phyloP scores from a whole-genome alignment of 1,140 invertebrate species.

The Drosophila ficusphila region DNA sequence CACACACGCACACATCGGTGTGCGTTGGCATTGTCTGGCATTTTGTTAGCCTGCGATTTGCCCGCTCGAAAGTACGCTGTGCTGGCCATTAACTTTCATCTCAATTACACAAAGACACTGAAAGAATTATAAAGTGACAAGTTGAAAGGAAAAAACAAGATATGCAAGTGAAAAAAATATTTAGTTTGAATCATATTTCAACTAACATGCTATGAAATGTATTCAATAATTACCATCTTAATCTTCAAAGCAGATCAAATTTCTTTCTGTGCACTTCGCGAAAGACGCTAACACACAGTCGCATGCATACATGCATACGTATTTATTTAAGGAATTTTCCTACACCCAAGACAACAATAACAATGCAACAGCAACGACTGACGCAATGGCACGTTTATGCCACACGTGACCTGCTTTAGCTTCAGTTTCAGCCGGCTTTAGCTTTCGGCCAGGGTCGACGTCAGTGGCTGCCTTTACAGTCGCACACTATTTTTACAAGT shows the following conservation, averaged over 20 bases:
- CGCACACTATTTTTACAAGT: conserved; percentile 79
- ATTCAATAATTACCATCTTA: not conserved
- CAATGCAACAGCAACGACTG: conserved; percentile 54
- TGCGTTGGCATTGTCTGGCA: conserved; percentile 66
- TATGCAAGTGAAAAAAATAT: too few relatives aligned
- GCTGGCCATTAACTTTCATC: conserved; percentile 79
- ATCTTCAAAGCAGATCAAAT: not conserved
- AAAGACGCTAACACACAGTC: conserved; percentile 17
- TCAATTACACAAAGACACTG: conserved; percentile 67
- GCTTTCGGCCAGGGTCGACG: conserved; percentile 73
- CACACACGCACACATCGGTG: conserved; percentile 9
- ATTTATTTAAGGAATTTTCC: conserved; percentile 77
- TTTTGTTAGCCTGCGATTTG: conserved; percentile 75
- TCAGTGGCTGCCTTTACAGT: conserved; percentile 75
- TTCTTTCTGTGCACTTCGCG: conserved; percentile 1
- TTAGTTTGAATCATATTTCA: too few relatives aligned
- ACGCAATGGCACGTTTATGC: conserved; percentile 78
- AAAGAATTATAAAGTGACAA: too few relatives aligned
- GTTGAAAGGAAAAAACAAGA: too few relatives aligned
- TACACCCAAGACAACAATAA: conserved; percentile 67
- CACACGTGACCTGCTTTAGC: conserved; percentile 78
- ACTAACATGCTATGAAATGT: too few relatives aligned
- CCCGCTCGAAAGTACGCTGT: conserved; percentile 73
- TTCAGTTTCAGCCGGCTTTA: conserved; percentile 20
- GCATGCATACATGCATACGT: conserved; percentile 20